Evolutionary conservation across 2,113 vertebrate genomes (phyloP).

Genomic region (Eolophus roseicapilla): DNA sequence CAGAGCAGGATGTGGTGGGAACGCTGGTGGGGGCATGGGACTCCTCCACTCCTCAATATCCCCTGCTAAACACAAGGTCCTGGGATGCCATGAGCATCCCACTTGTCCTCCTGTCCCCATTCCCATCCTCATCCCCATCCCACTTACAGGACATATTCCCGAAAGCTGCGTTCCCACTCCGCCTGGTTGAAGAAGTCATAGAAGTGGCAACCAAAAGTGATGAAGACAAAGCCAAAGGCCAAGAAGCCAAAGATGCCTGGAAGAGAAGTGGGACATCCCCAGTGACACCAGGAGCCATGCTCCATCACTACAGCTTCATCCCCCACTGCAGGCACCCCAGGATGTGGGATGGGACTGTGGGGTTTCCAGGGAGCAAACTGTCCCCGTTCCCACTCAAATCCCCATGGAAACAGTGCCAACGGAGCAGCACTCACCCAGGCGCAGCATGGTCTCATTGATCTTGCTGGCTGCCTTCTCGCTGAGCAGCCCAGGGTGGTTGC

Average conservation of each 20-base stretch:
- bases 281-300: accelerated
- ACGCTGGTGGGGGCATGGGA: accelerated
- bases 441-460: conserved; percentile 98
- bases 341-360: not conserved
- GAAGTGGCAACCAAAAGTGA: conserved; percentile 97
- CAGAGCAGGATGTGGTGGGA: accelerated
- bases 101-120: accelerated
- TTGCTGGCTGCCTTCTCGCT: conserved; percentile 98
- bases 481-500: conserved; percentile 93
- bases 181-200: conserved; percentile 99
- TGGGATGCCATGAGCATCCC: not conserved
- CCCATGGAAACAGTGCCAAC: accelerated
- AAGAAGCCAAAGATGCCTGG: conserved; percentile 97
- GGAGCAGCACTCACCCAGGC: conserved; percentile 81
- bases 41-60: accelerated
- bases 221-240: conserved; percentile 94
- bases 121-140: accelerated
- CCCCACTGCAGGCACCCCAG: accelerated
- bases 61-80: accelerated
- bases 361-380: accelerated
- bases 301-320: not conserved
- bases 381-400: accelerated
- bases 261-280: not conserved
- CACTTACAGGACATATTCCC: conserved; percentile 95
- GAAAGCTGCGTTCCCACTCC: conserved; percentile 96